Conservation (phyloP, 2,797 vertebrate genomes). For the Sebastes itinus region DNA sequence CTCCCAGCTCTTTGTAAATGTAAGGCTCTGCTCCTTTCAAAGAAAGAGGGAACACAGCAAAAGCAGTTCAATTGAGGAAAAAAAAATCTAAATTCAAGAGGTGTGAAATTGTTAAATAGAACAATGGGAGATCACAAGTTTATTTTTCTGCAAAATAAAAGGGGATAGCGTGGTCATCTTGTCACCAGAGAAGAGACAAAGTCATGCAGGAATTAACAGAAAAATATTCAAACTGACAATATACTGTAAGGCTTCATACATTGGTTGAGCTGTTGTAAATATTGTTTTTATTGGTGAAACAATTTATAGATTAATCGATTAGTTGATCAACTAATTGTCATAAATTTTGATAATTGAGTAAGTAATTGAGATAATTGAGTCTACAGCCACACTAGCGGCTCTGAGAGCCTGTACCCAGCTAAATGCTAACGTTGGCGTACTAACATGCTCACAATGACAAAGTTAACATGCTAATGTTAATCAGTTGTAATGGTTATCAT, state of each 20-base stretch:
- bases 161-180: constrained; percentile 20
- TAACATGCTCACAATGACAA: neutral
- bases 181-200: constrained; percentile 26
- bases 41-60: constrained; percentile 39
- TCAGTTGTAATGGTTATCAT: neutral
- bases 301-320: neutral
- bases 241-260: neutral
- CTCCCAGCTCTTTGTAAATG: constrained; percentile 82
- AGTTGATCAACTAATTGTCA: neutral
- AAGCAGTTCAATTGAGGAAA: constrained; percentile 42
- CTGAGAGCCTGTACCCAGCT: neutral
- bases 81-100: constrained; percentile 57
- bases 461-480: neutral
- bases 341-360: neutral
- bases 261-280: neutral
- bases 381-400: neutral
- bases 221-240: neutral
- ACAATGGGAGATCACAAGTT: constrained; percentile 57
- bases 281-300: neutral
- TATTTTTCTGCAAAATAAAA: constrained; percentile 48
- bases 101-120: constrained; percentile 66
- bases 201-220: neutral
- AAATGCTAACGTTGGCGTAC: neutral
- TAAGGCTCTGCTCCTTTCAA: constrained; percentile 65
- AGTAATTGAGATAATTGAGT: neutral